Evolutionary conservation across 2,888 invertebrate genomes (phyloP), one percentile per base, ranked within the genome.

Genomic region (Panzeria rudis): DNA sequence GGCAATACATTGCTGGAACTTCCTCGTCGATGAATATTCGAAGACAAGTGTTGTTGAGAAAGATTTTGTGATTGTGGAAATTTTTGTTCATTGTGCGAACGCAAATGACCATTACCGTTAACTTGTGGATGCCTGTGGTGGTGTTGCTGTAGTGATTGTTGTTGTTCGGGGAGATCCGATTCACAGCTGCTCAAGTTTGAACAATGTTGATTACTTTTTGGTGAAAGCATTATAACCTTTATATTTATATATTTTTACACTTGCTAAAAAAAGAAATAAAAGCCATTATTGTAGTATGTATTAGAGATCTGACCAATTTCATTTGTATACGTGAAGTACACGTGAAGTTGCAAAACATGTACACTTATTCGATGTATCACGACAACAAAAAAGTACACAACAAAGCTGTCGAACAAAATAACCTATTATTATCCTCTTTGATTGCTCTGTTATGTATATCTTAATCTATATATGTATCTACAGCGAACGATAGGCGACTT

Each of bases 121-220:
- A 47, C 50, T 56, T 44, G 23, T 52, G 15, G n/a, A 7, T 76
- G 76, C 17, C 71, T 61, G 29, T 69, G 73, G 54, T 71, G 78
- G 54, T 71, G 78, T 13, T 76, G 66, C 32, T 77, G 71, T 23
- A 59, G 80, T 54, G 50, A 41, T 41, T 73, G 69, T 69, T 59
- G 69, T 71, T 79, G 84, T 15, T 84, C 84, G 25, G 73, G 17
- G 59, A 82, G 11, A n/a, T 71, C 64, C 25, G 44, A n/a, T 71
- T 82, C 82, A 44, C 82, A 82, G 64, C 52, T 82, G 72, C 59
- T 78, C 54, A 78, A 62, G 59, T 75, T 85, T 3, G 78, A 78
- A 59, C 82, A 82, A 56, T 75, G 56, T 78, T 78, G 78, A 64
- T 54, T 78, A 59, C 50, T 47, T 75, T 85, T 85, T 15, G 82